Base-by-base conservation (phyloP, 2,888 invertebrate genomes). In the Trimorus sp. region DNA sequence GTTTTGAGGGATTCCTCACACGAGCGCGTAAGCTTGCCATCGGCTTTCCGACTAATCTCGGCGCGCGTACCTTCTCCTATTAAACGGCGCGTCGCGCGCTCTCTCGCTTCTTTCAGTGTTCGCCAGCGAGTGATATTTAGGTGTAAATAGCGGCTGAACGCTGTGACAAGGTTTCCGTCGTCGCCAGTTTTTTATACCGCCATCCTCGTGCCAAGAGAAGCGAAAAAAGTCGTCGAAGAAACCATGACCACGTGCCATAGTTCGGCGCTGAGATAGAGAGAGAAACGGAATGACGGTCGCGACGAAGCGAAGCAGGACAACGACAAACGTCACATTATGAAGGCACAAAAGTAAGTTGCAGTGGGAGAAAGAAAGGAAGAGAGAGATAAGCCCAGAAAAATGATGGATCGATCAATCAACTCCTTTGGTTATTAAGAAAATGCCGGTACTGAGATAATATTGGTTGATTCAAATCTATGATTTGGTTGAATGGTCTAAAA, bases 131-230 rank as follows among this genome's bases (percentile, higher is more conserved):
- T 70, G 70, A 68, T 69, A 51, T 38, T 66, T 71, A 54, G 56
- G 68, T 75, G 81, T 76, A 81, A 81, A 70, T 74, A 81, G 65
- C 69, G 53, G 65, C n/a, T 58, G 59, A 71, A 63, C 56, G 56
- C 68, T 74, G 53, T 42, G 62, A 79, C 71, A 49, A 76, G 49
- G 66, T 76, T 68, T 63, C 38, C 56, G 15, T 63, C 63, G 60
- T 59, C 53, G 60, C 15, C 51, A 15, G 3, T 26, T 26, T 53
- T 65, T 74, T 63, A 54, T 62, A 53, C 62, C n/a, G 54, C 38
- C 42, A 38, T 45, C 60, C 40, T 60, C 38, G 58, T 38, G 40
- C 40, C 11, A 11, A 8, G 40, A 40, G 40, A 11, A 40, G 40
- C 40, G 11, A 40, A 15, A 53, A 56, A 59, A 58, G 15, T 59